Percentiles rank a stretch among this genome's conserved stretches.
Conservation (phyloP, 1,140 invertebrate species). For the Drosophila lacteicornis region DNA sequence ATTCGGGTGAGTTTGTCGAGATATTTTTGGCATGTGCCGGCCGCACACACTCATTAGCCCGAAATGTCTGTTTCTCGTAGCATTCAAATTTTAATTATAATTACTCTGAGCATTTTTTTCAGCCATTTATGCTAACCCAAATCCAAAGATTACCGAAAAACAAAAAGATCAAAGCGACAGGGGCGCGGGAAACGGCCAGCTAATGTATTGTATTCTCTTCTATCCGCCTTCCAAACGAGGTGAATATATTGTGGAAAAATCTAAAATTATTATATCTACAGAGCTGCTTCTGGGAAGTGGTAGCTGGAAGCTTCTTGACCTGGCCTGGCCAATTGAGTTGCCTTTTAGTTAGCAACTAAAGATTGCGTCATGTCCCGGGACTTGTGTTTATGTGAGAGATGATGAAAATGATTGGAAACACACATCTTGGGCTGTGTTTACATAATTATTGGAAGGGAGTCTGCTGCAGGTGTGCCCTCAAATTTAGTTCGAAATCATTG, state of each 20-base stretch:
- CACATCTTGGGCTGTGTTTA: slow-evolving; percentile 14
- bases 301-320: slow-evolving; percentile 8
- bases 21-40: slow-evolving; percentile 36
- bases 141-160: slow-evolving; percentile 37
- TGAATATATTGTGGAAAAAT: background rate
- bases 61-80: slow-evolving; percentile 43
- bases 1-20: slow-evolving; percentile 17
- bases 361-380: slow-evolving; percentile 46
- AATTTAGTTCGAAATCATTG: background rate
- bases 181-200: slow-evolving; percentile 15
- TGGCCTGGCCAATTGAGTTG: slow-evolving; percentile 23
- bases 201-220: slow-evolving; percentile 34
- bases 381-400: slow-evolving; percentile 50
- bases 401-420: slow-evolving; percentile 21
- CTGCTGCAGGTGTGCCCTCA: slow-evolving; percentile 28
- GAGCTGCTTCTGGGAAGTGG: slow-evolving; percentile 43
- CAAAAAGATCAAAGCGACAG: slow-evolving; percentile 41
- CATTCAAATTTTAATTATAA: slow-evolving; percentile 50
- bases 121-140: slow-evolving; percentile 50
- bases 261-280: background rate
- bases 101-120: slow-evolving; percentile 25
- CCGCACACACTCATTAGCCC: slow-evolving; percentile 21
- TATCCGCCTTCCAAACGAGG: no score
- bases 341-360: slow-evolving; percentile 48
- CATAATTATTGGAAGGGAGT: background rate